Evolutionary conservation across 53 echinoderm and acorn worm genomes (phyloP), one percentile per base, ranked within the genome.

Genomic region (Temnopleurus reevesii): DNA sequence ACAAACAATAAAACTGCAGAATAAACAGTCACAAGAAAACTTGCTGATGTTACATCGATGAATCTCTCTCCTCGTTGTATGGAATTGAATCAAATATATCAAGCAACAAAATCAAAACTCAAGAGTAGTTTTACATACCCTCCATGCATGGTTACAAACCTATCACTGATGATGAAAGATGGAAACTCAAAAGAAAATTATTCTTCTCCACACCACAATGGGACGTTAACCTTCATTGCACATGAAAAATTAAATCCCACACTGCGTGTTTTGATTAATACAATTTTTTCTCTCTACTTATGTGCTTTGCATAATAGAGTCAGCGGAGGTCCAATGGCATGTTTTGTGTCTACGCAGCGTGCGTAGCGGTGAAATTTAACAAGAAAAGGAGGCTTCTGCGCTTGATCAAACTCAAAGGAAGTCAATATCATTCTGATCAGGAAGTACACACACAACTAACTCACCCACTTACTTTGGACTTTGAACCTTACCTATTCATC

Each of bases 241-340:
- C 71, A 71, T n/a, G 41, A 71, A 71, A n/a, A 71, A 71, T 71
- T 71, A 71, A 71, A 71, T 71, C 36, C 71, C 71, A 71, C 71
- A n/a, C 23, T 21, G n/a, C 13, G 71, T 41, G 71, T 71, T 71
- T 38, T 38, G 5, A 71, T n/a, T n/a, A n/a, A n/a, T n/a, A n/a
- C n/a, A n/a, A n/a, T n/a, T 21, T n/a, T 71, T n/a, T 71, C 56
- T 56, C 8, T 38, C 41, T 19, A 38, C 41, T 63, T 63, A 31
- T 33, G 31, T 63, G 15, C 34, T 63, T 38, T 19, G 2, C 41
- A 23, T 41, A 41, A 23, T 71, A 4, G 19, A 5, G 23, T n/a
- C 41, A 71, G 41, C n/a, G 71, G n/a, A 7, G 21, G 9, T 27
- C 8, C 41, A 2, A n/a, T 36, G 26, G 41, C 41, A n/a, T 19